Evolutionary conservation across 2,797 vertebrate species (phyloP), one percentile per base, ranked within the genome.

Genomic region (Sebastes minor): DNA sequence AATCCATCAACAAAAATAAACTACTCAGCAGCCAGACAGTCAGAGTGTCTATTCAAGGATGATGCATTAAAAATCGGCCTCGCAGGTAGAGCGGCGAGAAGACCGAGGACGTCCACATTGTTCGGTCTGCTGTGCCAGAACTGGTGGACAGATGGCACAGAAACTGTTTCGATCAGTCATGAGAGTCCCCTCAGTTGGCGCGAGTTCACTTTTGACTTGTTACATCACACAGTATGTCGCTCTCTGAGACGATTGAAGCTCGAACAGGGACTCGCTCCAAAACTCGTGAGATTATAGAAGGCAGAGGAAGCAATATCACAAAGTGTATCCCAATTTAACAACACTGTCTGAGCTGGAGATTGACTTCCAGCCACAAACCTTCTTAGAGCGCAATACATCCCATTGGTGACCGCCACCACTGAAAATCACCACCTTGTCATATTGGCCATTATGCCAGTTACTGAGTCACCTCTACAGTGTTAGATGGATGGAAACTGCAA

Each of bases 141-240:
- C 46, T 63, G 76, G 68, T 57, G 16, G 77, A 84, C 91, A 90
- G 90, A 90, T 89, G 88, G 83, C 76, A 65, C 72, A 52, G 71
- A 76, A 68, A 87, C 76, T 4, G 67, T 76, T 74, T 83, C 78
- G 60, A 81, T 83, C 83, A 76, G 69, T 85, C 74, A 52, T 53
- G 38, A 86, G 71, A 35, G 78, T 81, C 78, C 71, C 68, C 66
- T 89, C 71, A 32, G 82, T 72, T 76, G 78, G 78, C 16, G 6
- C 12, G 20, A 85, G 73, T 38, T 80, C 71, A 88, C 86, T 68
- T 85, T 87, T 87, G 78, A 81, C 86, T 66, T 35, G 76, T 84
- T 84, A 65, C 70, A 85, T 88, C 84, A 88, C 67, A 68, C 75
- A 74, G 73, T 59, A 55, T 83, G 89, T 74, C 11, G 4, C 38